Percentiles rank a stretch among this genome's conserved stretches.
These are phyloP conservation scores for Agrilus mali DNA, from an alignment of 2,888 invertebrate genomes.

Conservation along the genomic window DNA sequence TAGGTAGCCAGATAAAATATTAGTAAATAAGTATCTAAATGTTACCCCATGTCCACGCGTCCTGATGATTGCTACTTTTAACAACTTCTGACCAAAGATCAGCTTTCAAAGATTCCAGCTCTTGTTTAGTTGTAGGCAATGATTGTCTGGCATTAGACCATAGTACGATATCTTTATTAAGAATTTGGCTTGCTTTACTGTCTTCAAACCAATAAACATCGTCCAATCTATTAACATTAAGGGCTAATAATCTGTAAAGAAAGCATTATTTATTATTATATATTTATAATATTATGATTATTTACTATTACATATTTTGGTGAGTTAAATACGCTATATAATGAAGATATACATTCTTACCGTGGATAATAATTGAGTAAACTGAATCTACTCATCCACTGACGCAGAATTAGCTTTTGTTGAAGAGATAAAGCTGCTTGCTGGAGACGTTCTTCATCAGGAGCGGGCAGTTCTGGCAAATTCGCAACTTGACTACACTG, in stretches of 20 bases:
- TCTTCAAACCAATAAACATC: conserved; percentile 88
- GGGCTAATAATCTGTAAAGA: conserved; percentile 49
- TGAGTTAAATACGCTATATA: too few relatives aligned
- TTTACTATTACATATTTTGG: too few relatives aligned
- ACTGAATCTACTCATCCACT: conserved; percentile 68
- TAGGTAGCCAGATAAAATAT: neutral
- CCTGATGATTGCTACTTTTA: conserved; percentile 73
- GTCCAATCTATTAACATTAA: conserved; percentile 75
- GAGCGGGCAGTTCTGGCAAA: conserved; percentile 68
- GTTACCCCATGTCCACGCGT: conserved; percentile 81
- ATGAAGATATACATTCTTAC: conserved; percentile 25
- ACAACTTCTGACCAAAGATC: conserved; percentile 79
- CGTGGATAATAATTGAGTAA: conserved; percentile 63
- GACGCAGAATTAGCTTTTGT: conserved; percentile 70
- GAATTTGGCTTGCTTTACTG: conserved; percentile 58
- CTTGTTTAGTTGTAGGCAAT: conserved; percentile 69
- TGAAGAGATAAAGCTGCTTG: conserved; percentile 70
- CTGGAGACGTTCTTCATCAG: conserved; percentile 72
- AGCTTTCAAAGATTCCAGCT: conserved; percentile 63
- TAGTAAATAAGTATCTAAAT: neutral
- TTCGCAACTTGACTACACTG: conserved; percentile 70
- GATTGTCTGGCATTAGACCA: conserved; percentile 74
- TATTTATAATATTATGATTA: too few relatives aligned
- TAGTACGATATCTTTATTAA: conserved; percentile 60
- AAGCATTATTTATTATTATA: too few relatives aligned